Percentiles rank a stretch among this genome's conserved stretches.
Conservation (phyloP, 2,113 vertebrate species). For the Catharus fuscescens region DNA sequence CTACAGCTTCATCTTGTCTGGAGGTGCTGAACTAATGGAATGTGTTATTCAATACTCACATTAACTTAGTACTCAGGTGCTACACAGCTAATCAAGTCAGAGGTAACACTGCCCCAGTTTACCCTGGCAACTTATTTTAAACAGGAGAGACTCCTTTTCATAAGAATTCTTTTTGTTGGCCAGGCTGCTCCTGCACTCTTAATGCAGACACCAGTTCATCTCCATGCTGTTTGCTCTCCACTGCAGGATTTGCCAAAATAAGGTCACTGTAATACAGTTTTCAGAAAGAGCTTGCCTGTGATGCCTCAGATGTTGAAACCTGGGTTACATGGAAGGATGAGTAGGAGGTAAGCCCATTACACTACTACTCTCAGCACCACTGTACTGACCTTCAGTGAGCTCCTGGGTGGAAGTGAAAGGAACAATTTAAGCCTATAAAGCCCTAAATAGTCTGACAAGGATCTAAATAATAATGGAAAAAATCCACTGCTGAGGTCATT, state of each 20-base stretch:
- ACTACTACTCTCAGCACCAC: neutral
- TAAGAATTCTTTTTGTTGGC: neutral
- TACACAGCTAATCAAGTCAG: neutral
- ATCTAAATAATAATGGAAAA: neutral
- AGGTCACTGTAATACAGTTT: neutral
- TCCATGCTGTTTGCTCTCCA: neutral
- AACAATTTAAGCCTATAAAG: neutral
- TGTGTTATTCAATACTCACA: neutral
- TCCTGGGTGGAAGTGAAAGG: neutral
- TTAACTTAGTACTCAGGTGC: neutral
- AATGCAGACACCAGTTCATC: neutral
- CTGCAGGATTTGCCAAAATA: slow-evolving; percentile 2
- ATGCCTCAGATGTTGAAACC: neutral
- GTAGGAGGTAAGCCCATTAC: neutral
- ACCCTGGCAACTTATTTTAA: neutral
- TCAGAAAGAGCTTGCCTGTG: neutral
- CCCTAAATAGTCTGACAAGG: neutral
- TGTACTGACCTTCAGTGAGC: neutral
- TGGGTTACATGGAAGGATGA: neutral
- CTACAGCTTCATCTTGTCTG: neutral
- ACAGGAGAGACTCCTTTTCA: neutral
- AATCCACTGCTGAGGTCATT: neutral
- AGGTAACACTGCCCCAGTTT: accelerated
- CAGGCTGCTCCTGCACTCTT: neutral
- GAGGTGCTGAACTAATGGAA: neutral